Evolutionary conservation across 2,888 invertebrate species (phyloP).

Genomic region (Hypena proboscidalis): DNA sequence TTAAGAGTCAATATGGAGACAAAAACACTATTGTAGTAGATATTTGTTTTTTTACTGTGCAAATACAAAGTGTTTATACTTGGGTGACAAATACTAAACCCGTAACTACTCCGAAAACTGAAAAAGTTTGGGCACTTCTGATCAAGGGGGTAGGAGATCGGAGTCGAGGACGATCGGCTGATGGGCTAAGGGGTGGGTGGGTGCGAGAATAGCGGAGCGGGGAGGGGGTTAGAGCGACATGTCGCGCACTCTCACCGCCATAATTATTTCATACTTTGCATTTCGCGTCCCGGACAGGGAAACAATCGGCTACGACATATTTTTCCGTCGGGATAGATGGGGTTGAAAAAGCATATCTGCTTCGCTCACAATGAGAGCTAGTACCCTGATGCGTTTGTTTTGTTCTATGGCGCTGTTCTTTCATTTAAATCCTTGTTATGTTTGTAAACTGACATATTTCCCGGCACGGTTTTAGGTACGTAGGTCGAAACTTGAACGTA

Average conservation of each 20-base stretch:
- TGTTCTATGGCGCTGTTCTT: conserved; percentile 15
- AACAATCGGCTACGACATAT: conserved; percentile 71
- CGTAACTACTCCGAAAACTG: too few species aligned
- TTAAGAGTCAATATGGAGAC: too few species aligned
- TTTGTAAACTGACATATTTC: too few species aligned
- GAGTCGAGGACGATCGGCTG: conserved; percentile 45
- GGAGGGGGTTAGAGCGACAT: conserved; percentile 42
- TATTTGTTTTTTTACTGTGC: too few species aligned
- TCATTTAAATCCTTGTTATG: neutral
- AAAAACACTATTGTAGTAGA: too few species aligned
- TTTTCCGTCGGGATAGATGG: conserved; percentile 67
- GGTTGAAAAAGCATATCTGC: conserved; percentile 50
- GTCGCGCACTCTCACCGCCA: conserved; percentile 68
- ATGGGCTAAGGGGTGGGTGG: conserved; percentile 30
- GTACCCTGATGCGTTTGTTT: conserved; percentile 31
- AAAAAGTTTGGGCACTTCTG: too few species aligned
- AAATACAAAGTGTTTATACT: too few species aligned
- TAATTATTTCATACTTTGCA: conserved; percentile 82
- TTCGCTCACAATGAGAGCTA: conserved; percentile 57
- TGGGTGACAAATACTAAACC: too few species aligned
- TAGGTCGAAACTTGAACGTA: too few species aligned
- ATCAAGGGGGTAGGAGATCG: conserved; percentile 41
- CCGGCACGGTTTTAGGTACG: too few species aligned
- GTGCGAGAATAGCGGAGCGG: conserved; percentile 27
- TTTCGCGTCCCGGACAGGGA: conserved; percentile 67